phyloP scores from a whole-genome alignment of 2,113 vertebrate genomes.

The Ceratotherium simum region DNA sequence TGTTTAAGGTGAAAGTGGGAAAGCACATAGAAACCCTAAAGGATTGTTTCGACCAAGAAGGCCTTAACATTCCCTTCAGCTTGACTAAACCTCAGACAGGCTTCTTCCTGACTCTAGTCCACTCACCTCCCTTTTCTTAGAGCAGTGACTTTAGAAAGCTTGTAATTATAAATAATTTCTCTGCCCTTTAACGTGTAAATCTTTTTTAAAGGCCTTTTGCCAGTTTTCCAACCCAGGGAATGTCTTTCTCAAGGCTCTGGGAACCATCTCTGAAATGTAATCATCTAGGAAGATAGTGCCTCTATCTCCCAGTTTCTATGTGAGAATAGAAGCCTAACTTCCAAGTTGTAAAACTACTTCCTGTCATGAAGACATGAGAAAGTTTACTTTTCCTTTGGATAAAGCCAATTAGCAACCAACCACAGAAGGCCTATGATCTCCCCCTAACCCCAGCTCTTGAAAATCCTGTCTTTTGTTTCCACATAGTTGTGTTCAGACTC shows the following conservation, averaged over 20 bases:
- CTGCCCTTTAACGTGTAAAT: neutral
- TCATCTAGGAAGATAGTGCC: neutral
- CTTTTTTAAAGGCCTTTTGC: neutral
- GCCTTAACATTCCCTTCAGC: neutral
- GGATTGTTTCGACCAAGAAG: neutral
- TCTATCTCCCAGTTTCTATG: neutral
- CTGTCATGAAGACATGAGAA: neutral
- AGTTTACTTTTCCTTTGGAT: neutral
- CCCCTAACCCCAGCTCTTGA: neutral
- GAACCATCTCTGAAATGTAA: neutral
- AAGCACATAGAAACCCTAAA: neutral
- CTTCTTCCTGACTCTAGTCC: neutral
- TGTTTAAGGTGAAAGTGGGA: neutral
- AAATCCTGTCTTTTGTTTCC: neutral
- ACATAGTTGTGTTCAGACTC: neutral
- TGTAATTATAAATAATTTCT: neutral
- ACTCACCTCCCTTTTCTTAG: neutral
- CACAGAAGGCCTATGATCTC: neutral
- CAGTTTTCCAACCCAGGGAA: neutral
- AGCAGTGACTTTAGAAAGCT: neutral
- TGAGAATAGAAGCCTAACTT: neutral
- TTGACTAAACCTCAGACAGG: neutral
- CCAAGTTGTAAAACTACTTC: neutral
- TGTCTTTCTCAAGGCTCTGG: neutral
- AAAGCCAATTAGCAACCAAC: neutral